These are phyloP conservation scores for Macropis europaea DNA, from an alignment of 2,888 invertebrate species.

Conservation along the genomic window DNA sequence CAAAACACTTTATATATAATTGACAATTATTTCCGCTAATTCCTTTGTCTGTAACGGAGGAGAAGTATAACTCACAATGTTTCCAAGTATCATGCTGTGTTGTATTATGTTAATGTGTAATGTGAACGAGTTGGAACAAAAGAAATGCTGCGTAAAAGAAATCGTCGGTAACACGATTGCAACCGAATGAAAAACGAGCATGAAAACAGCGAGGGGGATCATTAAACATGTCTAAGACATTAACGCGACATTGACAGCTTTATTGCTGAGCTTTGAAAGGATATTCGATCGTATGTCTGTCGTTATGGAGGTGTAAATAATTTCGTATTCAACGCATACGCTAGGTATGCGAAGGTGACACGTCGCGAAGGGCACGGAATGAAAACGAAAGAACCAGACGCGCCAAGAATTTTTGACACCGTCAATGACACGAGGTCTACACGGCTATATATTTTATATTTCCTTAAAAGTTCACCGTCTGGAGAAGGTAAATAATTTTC, in stretches of 20 bases:
- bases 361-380: neutral
- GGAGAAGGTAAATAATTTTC: too few relatives aligned
- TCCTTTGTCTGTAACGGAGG: neutral
- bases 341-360: conserved; percentile 12
- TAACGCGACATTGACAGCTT: conserved; percentile 39
- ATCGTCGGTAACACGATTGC: neutral
- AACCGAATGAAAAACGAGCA: neutral
- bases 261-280: conserved; percentile 34
- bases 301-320: conserved; percentile 12
- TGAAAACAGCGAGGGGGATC: conserved; percentile 14
- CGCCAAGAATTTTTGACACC: neutral
- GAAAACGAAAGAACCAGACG: conserved; percentile 7
- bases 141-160: neutral
- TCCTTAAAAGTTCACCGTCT: too few relatives aligned
- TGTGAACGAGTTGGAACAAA: too few relatives aligned
- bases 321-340: conserved; percentile 14
- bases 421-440: neutral
- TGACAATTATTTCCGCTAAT: too few relatives aligned
- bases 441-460: too few relatives aligned
- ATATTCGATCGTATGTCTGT: conserved; percentile 20
- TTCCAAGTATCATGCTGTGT: too few relatives aligned
- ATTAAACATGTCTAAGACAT: conserved; percentile 16
- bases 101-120: too few relatives aligned
- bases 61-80: too few relatives aligned
- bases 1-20: too few relatives aligned